phyloP scores from a whole-genome alignment of 2,888 invertebrate genomes.

The Aricia artaxerxes region DNA sequence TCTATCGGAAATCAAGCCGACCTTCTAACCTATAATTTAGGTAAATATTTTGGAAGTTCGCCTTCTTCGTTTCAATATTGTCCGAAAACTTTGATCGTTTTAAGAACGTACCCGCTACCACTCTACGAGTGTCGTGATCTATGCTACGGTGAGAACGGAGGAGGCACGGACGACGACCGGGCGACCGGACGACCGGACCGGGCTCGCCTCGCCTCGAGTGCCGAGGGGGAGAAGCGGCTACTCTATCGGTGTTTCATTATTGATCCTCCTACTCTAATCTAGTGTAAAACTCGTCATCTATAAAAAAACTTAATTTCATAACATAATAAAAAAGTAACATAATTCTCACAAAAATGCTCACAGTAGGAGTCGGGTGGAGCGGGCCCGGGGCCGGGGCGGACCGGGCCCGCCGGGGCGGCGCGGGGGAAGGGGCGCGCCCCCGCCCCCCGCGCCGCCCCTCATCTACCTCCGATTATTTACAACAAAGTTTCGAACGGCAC shows the following conservation, averaged over 20 bases:
- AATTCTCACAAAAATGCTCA: slow-evolving; percentile 79
- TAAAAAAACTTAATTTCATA: slow-evolving; percentile 66
- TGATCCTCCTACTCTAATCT: slow-evolving; percentile 79
- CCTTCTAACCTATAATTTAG: slow-evolving; percentile 76
- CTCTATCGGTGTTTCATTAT: slow-evolving; percentile 80
- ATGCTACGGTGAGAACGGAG: slow-evolving; percentile 63
- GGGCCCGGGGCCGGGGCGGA: slow-evolving; percentile 47
- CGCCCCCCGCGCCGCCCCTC: slow-evolving; percentile 50
- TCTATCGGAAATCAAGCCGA: slow-evolving; percentile 79
- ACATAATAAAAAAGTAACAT: slow-evolving; percentile 75
- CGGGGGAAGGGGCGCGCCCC: slow-evolving; percentile 39
- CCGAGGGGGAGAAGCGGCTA: slow-evolving; percentile 80
- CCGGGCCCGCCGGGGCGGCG: slow-evolving; percentile 43
- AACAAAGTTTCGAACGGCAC: slow-evolving; percentile 69
- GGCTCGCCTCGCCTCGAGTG: slow-evolving; percentile 66
- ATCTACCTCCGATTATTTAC: slow-evolving; percentile 73
- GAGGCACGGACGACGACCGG: slow-evolving; percentile 45
- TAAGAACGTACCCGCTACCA: slow-evolving; percentile 69
- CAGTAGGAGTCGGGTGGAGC: slow-evolving; percentile 73
- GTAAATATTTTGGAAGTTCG: slow-evolving; percentile 78
- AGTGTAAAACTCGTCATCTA: slow-evolving; percentile 79
- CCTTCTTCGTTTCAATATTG: slow-evolving; percentile 76
- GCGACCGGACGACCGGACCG: slow-evolving; percentile 42
- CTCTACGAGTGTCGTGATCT: slow-evolving; percentile 78
- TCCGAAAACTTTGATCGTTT: slow-evolving; percentile 77